Evolutionary conservation across 1,140 invertebrate genomes (phyloP), one percentile per base, ranked within the genome.

Genomic region (Drosophila chauvacae): DNA sequence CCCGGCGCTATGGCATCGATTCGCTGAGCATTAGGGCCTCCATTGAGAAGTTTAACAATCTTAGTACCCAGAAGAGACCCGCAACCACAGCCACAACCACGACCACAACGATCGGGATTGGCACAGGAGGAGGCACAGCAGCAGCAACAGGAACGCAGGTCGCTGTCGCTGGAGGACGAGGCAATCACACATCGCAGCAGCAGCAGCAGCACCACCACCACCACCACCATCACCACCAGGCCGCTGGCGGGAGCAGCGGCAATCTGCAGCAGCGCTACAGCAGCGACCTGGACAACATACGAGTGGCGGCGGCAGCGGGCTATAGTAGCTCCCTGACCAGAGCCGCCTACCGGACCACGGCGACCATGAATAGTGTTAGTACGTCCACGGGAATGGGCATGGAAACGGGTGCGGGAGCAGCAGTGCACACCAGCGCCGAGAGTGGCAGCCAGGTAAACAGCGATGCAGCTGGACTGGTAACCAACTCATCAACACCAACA

Each of bases 1-100:
- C 76, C 5, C 57, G 80, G 6, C 69, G 77, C 6, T 87, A 80
- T 39, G 77, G 81, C 45, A 92, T 92, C 58, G 91, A 92, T 69
- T 84, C 91, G 10, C 56, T 87, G 28, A 92, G 91, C 44, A 92
- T 92, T 9, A 87, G 86, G 58, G 91, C 91, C 10, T 92, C 91
- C n/a, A 92, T 92, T 18, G 88, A 92, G 44, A 92, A 92, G 39
- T 92, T 92, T 16, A 92, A 92, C 59, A 92, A 77, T 74, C 81
- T 91, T 1, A 92, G 84, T 33, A 82, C 80, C 26, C 91, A 88
- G 44, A 91, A 91, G 47, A 55, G 66, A 33, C 48, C 51, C 28
- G 23, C 37, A 28, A 39, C 44, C 6, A 20, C 48, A 6, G 30
- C 48, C 64, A 13, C 62, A 2, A 16, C 44, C 3, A 3, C 57